phyloP scores from a whole-genome alignment of 2,113 vertebrate genomes.

The Sula dactylatra region DNA sequence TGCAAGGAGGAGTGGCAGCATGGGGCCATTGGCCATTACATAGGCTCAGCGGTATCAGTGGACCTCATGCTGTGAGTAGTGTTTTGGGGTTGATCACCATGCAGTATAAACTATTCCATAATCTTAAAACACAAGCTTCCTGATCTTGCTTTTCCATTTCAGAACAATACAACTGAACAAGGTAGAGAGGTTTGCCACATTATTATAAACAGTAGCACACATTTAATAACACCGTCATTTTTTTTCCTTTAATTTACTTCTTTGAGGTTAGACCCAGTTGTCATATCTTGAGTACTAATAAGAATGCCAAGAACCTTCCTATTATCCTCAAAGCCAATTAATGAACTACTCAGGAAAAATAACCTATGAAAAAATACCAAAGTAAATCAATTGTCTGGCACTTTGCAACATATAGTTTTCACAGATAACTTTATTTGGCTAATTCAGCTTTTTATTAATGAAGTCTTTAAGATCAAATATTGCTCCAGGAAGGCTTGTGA shows the following conservation, averaged over 20 bases:
- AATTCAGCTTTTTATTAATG: not conserved
- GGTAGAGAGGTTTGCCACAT: not conserved
- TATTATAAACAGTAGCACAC: not conserved
- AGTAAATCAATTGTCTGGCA: not conserved
- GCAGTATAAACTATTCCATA: not conserved
- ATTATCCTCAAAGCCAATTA: not conserved
- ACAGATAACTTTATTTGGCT: not conserved
- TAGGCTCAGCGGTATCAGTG: not conserved
- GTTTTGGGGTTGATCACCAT: not conserved
- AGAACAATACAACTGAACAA: not conserved
- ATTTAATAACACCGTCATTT: not conserved
- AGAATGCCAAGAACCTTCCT: not conserved
- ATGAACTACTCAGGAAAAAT: not conserved
- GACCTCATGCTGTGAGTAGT: not conserved
- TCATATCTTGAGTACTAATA: not conserved
- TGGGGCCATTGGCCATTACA: fast-evolving
- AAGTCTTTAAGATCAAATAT: not conserved
- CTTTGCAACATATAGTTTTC: not conserved
- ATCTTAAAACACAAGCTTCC: not conserved
- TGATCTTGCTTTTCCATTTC: not conserved
- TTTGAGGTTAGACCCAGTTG: not conserved
- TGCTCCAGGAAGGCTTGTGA: not conserved
- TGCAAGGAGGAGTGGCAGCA: not conserved
- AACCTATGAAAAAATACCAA: not conserved
- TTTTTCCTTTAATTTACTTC: not conserved